Conservation (phyloP, 2,888 invertebrate genomes). For the Athalia rosae region DNA sequence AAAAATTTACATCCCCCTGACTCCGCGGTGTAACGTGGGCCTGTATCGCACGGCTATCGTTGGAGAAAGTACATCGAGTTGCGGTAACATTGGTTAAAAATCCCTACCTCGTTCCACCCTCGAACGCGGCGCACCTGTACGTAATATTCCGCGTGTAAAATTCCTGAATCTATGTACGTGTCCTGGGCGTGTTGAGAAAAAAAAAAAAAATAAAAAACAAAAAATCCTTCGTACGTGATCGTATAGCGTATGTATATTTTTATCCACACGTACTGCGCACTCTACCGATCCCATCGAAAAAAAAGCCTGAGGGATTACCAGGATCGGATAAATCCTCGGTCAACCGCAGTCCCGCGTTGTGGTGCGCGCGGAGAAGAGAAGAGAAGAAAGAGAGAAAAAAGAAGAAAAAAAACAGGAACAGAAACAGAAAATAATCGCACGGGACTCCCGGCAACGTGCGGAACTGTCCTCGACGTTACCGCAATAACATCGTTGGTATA, state of each 20-base stretch:
- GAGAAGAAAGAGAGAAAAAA: background rate
- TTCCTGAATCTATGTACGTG: too few species aligned
- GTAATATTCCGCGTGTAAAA: too few species aligned
- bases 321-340: constrained; percentile 16
- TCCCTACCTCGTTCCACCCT: background rate
- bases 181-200: too few species aligned
- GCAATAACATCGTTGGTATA: too few species aligned
- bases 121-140: too few species aligned
- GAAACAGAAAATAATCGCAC: background rate
- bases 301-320: background rate
- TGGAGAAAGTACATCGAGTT: constrained; percentile 23
- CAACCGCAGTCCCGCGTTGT: background rate
- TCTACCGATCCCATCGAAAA: background rate
- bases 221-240: background rate
- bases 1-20: constrained; percentile 29
- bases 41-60: constrained; percentile 12
- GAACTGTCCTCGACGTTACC: too few species aligned
- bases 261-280: too few species aligned
- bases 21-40: background rate
- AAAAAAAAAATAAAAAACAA: background rate
- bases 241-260: background rate
- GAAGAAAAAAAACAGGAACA: background rate
- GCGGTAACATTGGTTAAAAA: background rate
- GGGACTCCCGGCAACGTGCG: too few species aligned
- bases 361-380: background rate